A percentile compares a stretch with the other conserved stretches of the same genome.
Conservation (phyloP, 2,888 invertebrate species). For the Tipula unca region DNA sequence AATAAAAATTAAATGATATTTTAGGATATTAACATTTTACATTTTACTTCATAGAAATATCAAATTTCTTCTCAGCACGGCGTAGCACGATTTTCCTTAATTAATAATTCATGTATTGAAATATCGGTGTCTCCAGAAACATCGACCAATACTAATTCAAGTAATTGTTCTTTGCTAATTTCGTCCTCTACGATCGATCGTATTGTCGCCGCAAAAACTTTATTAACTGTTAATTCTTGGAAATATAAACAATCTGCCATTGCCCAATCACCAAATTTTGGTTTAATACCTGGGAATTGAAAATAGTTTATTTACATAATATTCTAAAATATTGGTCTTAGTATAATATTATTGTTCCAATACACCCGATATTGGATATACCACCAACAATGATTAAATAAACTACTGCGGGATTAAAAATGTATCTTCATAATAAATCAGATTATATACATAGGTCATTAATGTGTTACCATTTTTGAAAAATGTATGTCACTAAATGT, state of each 20-base stretch:
- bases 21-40: background rate
- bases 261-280: constrained; percentile 42
- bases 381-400: too few relatives aligned
- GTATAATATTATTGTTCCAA: constrained; percentile 22
- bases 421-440: too few relatives aligned
- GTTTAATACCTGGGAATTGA: constrained; percentile 43
- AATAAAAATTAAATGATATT: background rate
- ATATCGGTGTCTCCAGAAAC: constrained; percentile 59
- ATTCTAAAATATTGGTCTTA: background rate
- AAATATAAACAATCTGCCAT: constrained; percentile 63
- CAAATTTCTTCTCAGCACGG: background rate
- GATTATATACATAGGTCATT: too few relatives aligned
- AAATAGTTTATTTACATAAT: background rate
- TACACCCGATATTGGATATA: too few relatives aligned
- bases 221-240: constrained; percentile 59
- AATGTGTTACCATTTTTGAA: too few relatives aligned
- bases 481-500: too few relatives aligned
- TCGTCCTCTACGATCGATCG: constrained; percentile 54
- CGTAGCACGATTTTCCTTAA: constrained; percentile 51
- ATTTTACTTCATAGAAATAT: background rate
- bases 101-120: constrained; percentile 55
- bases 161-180: constrained; percentile 50
- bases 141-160: constrained; percentile 62
- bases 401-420: too few relatives aligned
- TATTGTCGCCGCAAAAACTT: constrained; percentile 60